Evolutionary conservation across 2,113 vertebrate species (phyloP), one percentile per base, ranked within the genome.

Genomic region (Sialia sialis): DNA sequence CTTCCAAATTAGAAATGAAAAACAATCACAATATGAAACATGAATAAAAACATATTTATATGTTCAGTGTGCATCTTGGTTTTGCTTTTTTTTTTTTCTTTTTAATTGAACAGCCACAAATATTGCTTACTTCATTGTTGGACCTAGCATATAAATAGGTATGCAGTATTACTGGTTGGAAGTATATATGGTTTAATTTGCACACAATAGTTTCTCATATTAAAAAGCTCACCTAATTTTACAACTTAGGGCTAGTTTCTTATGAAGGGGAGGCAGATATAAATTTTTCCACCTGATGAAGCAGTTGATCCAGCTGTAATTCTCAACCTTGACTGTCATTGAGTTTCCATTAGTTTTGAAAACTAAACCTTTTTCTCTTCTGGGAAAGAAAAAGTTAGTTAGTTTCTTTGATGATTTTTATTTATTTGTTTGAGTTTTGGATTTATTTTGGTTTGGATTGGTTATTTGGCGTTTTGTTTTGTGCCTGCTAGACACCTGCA

Each of bases 191-290:
- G 10, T 19, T 85, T 75, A 73, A 2, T 68, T 88, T 89, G 19
- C 32, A 62, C 2, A 27, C 1, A 10, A 10, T 52, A 27, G 0
- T 58, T 8, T n/a, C 13, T 54, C 38, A 5, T 25, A 49, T 58
- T 48, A 29, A 69, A 95, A 77, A 56, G 1, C 0, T 32, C 4
- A 48, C 27, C 86, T 90, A 34, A 20, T 17, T 67, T 68, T 79
- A 7, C 1, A 67, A 29, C 1, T 2, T 4, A 43, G 7, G 3
- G 2, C 7, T 75, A 10, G 3, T 64, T 63, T 69, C 12, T 52
- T 44, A 30, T 21, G 14, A 83, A 84, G 10, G 6, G 16, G 4
- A 82, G 6, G 14, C 15, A 86, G 11, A 39, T 10, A 49, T 3
- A 51, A 22, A 3, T 59, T 63, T 56, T 89, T 66, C 18, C 7